phyloP scores from a whole-genome alignment of 2,888 invertebrate species.

The Drosophila yooni region DNA sequence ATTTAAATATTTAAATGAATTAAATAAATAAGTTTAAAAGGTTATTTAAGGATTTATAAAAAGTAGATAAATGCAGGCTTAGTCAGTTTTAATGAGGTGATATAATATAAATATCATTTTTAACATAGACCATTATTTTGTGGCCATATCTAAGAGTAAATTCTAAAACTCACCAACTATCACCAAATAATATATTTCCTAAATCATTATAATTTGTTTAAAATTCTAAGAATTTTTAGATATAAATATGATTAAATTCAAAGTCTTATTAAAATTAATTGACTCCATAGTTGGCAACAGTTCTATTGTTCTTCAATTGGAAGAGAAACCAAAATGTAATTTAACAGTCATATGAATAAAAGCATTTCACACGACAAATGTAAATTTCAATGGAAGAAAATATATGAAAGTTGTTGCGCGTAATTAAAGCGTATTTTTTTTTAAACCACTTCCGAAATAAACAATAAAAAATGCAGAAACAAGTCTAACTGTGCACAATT shows the following conservation, averaged over 20 bases:
- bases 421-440: constrained; percentile 41
- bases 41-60: neutral
- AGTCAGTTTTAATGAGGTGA: neutral
- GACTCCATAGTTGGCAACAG: neutral
- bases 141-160: neutral
- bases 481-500: constrained; percentile 74
- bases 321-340: neutral
- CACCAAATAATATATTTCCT: neutral
- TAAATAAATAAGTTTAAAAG: neutral
- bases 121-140: neutral
- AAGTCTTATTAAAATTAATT: neutral
- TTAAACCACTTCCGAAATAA: constrained; percentile 52
- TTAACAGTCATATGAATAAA: constrained; percentile 3
- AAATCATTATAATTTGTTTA: neutral
- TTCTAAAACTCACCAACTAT: neutral
- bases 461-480: constrained; percentile 50
- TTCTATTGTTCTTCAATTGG: neutral
- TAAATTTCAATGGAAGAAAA: constrained; percentile 49
- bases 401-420: constrained; percentile 66
- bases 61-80: neutral
- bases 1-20: neutral
- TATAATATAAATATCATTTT: neutral
- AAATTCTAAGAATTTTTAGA: neutral
- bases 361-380: constrained; percentile 29
- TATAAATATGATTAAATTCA: neutral